Conservation (phyloP, 2,888 invertebrate genomes). For the Polydrusus tereticollis region DNA sequence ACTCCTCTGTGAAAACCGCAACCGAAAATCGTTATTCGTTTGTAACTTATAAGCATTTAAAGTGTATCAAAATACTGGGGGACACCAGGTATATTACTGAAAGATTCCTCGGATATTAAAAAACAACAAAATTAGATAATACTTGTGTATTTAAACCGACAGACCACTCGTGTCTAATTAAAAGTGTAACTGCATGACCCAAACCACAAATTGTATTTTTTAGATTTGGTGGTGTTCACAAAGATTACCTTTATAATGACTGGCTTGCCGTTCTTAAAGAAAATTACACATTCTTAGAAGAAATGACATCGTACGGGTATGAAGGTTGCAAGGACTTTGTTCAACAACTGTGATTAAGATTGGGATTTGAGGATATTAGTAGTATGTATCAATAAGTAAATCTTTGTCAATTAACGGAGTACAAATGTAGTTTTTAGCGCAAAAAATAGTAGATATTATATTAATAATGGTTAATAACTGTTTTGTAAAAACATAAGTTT, state of each 20-base stretch:
- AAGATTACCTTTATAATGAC: conserved; percentile 48
- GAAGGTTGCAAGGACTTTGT: conserved; percentile 42
- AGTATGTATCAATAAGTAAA: not conserved
- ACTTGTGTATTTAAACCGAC: too few relatives aligned
- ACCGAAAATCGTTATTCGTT: too few relatives aligned
- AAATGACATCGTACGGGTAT: conserved; percentile 73
- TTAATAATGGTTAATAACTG: not conserved
- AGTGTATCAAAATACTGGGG: too few relatives aligned
- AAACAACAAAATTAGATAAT: too few relatives aligned
- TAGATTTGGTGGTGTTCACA: conserved; percentile 71
- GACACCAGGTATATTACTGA: too few relatives aligned
- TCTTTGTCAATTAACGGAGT: not conserved
- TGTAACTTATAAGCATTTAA: too few relatives aligned
- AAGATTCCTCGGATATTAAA: too few relatives aligned
- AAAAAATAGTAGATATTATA: not conserved
- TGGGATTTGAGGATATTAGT: not conserved
- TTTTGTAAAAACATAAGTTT: too few relatives aligned
- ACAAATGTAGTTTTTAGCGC: not conserved
- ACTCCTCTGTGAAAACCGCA: too few relatives aligned
- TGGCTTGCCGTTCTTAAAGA: conserved; percentile 66
- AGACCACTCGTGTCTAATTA: too few relatives aligned
- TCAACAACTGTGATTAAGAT: conserved; percentile 17
- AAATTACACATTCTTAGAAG: conserved; percentile 72
- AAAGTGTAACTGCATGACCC: too few relatives aligned
- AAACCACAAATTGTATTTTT: conserved; percentile 60